Conservation (phyloP, 1,140 invertebrate genomes). For the Xylocopa sonorina region DNA sequence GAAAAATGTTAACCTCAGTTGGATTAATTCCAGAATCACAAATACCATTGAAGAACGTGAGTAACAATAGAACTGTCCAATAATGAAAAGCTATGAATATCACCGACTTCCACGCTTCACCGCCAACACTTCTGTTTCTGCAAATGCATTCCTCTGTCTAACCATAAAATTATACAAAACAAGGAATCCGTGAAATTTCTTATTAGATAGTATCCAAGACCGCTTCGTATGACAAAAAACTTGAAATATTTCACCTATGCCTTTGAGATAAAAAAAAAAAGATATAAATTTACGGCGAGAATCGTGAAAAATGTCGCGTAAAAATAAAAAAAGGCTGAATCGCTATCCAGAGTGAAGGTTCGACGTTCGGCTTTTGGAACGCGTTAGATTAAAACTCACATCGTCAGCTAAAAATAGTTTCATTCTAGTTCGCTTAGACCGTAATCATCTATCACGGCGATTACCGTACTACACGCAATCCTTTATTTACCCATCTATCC, state of each 20-base stretch:
- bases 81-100: slow-evolving; percentile 51
- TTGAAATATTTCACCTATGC: too few species aligned
- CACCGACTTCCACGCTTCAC: slow-evolving; percentile 35
- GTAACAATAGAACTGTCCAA: slow-evolving; percentile 54
- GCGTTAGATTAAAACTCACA: slow-evolving; percentile 35
- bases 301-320: too few species aligned
- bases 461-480: slow-evolving; percentile 31
- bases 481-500: slow-evolving; percentile 50
- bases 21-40: slow-evolving; percentile 52
- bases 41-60: slow-evolving; percentile 41
- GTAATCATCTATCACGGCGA: slow-evolving; percentile 41
- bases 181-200: background rate
- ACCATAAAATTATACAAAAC: background rate
- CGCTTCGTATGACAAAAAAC: background rate
- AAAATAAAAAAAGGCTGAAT: too few species aligned
- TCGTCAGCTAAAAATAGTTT: slow-evolving; percentile 21
- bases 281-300: too few species aligned
- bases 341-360: too few species aligned
- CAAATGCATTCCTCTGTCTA: slow-evolving; percentile 15
- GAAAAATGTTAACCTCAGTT: slow-evolving; percentile 41
- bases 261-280: background rate
- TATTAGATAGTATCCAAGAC: too few species aligned
- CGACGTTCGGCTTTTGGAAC: slow-evolving; percentile 4
- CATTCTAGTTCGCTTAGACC: slow-evolving; percentile 26
- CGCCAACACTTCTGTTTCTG: slow-evolving; percentile 19